Base-by-base conservation (phyloP, 2,888 invertebrate species). In the Dexiosoma caninum region DNA sequence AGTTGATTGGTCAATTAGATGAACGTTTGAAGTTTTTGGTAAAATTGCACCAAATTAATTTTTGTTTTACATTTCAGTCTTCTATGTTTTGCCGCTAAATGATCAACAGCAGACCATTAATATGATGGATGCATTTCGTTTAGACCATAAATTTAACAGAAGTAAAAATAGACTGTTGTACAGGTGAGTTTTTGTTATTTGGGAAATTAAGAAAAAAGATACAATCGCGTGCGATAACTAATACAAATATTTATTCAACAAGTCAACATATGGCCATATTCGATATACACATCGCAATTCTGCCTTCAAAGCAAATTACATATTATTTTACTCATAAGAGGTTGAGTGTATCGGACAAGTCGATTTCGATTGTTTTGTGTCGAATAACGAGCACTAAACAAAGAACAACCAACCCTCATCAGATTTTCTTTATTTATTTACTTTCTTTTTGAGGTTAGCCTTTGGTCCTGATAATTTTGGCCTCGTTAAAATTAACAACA, bases 141-240 rank as follows among this genome's bases (percentile, higher is more conserved):
- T 74, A 74, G 66, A 57, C 49, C 66, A 66, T 57, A 55, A 66
- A 57, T 30, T 49, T 8, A 62, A 21, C 9, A 46, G 3, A 59
- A 59, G 40, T 10, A 53, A 9, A 16, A 57, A 23, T 23, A 21
- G 21, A 40, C 32, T 27, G 3, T 5, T 27, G 6, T 27, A 6
- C 32, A 57, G 37, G 27, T 49, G 72, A 62, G n/a, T 53, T 14
- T 66, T 74, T 74, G 40, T 66, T n/a, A 12, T 66, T 55, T 57
- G 46, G n/a, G 14, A 66, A 37, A 74, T 74, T 62, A 40, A 5
- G 19, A 57, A 30, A 27, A 30, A 19, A 66, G 74, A 74, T 66
- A 74, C 44, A 57, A 74, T 74, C 74, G 74, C 74, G 74, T 74
- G 74, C 74, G 74, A 74, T 74, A 74, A 66, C 44, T 66, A 74